phyloP scores from a whole-genome alignment of 2,888 invertebrate species.

The Catocala fraxini region DNA sequence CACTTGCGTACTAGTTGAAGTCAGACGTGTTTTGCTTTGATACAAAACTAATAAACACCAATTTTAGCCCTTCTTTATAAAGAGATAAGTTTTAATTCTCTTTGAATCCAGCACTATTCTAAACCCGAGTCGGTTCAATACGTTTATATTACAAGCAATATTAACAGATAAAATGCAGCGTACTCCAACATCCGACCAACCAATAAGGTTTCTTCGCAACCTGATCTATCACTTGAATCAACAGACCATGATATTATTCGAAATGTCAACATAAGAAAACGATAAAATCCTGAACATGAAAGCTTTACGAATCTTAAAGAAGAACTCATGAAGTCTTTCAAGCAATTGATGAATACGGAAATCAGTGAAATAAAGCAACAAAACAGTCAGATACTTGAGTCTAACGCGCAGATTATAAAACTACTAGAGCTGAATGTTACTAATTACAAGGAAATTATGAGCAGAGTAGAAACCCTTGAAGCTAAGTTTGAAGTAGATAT shows the following conservation, averaged over 20 bases:
- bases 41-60: not conserved
- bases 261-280: not conserved
- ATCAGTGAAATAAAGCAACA: conserved; percentile 4
- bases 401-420: conserved; percentile 1
- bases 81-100: not conserved
- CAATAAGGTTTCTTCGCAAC: conserved; percentile 2
- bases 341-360: conserved; percentile 5
- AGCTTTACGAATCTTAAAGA: not conserved
- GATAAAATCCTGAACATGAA: not conserved
- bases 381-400: conserved; percentile 1
- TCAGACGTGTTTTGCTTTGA: not conserved
- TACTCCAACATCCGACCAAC: not conserved
- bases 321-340: not conserved
- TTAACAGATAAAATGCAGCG: conserved; percentile 7
- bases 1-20: not conserved
- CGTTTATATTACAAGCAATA: not conserved
- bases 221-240: not conserved
- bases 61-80: not conserved
- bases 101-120: not conserved
- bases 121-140: not conserved
- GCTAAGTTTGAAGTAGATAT: not conserved
- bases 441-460: conserved; percentile 2
- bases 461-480: not conserved
- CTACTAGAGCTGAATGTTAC: not conserved
- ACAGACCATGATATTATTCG: not conserved